Base-by-base conservation (phyloP, 2,113 vertebrate species). In the Cyanoramphus novaezelandiae region DNA sequence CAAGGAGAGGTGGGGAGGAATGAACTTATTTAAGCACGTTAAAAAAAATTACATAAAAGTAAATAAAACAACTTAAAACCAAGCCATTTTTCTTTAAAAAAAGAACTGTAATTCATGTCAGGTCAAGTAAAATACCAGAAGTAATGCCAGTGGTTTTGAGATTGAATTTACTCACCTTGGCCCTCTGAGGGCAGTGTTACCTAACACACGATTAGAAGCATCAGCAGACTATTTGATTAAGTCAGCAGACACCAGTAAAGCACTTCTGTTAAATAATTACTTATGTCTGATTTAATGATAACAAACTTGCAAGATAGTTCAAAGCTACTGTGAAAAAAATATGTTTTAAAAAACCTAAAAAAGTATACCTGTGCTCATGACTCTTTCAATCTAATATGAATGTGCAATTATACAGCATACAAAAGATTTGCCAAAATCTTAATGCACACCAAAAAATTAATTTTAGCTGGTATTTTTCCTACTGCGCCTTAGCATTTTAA, bases 121-220 rank as follows among this genome's bases (percentile, higher is more conserved):
- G 33, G 83, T 65, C 52, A 82, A 89, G 53, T 37, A 80, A 91
- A 93, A 87, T 16, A 84, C 29, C 67, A 88, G 63, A 85, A 95
- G 84, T 75, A 68, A 69, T 52, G 46, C 43, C 90, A 96, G 50
- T 88, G 55, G 87, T 76, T 94, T 78, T 92, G 79, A 94, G 92
- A 96, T 93, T 97, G 98, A 98, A 98, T 97, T 98, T 98, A 92
- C 98, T 97, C 95, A 97, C 97, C 98, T 96, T 96, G 98, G 98
- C 98, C 98, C 98, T 98, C 98, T 98, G 98, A 98, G 98, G 98
- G 98, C 98, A 98, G 97, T 98, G 92, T 98, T 98, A 98, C 97
- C 98, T 98, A 98, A 98, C 95, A 70, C 95, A 98, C 31, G 91
- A 82, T 88, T 68, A 96, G 81, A 96, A 94, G 94, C 92, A 92